Evolutionary conservation across 2,797 vertebrate species (phyloP).

Genomic region (Phaenicophaeus curvirostris): DNA sequence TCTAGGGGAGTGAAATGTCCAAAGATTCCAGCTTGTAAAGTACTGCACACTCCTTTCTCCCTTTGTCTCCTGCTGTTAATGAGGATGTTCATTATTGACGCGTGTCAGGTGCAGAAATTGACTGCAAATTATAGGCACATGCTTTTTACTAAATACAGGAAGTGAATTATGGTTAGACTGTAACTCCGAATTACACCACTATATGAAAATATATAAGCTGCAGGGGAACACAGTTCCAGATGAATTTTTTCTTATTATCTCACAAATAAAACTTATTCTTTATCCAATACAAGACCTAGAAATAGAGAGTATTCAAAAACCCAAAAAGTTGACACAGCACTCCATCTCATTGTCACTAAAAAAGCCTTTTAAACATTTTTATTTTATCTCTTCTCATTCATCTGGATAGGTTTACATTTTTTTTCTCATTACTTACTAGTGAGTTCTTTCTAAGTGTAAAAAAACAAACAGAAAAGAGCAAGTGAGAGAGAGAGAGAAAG

Average conservation of each 20-base stretch:
- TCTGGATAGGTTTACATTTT: neutral
- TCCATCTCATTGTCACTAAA: neutral
- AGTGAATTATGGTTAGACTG: constrained; percentile 37
- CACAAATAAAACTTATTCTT: neutral
- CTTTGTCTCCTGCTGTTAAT: constrained; percentile 42
- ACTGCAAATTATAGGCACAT: constrained; percentile 50
- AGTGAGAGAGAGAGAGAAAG: neutral
- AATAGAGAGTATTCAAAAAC: neutral
- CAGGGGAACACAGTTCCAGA: neutral
- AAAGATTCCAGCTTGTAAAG: neutral
- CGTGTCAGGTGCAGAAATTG: neutral
- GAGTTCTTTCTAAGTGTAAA: neutral
- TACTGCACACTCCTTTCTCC: neutral
- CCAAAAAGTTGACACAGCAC: neutral
- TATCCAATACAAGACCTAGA: neutral
- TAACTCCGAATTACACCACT: constrained; percentile 2
- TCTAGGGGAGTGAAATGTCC: neutral
- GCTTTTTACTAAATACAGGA: constrained; percentile 25
- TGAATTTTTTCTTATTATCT: constrained; percentile 34
- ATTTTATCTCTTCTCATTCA: neutral
- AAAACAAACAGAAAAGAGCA: neutral
- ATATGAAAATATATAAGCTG: constrained; percentile 39
- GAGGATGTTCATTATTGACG: constrained; percentile 20
- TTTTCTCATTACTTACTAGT: neutral
- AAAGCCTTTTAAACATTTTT: neutral